Evolutionary conservation across 1,140 invertebrate genomes (phyloP), one percentile per base, ranked within the genome.

Genomic region (Tyrophagus putrescentiae): DNA sequence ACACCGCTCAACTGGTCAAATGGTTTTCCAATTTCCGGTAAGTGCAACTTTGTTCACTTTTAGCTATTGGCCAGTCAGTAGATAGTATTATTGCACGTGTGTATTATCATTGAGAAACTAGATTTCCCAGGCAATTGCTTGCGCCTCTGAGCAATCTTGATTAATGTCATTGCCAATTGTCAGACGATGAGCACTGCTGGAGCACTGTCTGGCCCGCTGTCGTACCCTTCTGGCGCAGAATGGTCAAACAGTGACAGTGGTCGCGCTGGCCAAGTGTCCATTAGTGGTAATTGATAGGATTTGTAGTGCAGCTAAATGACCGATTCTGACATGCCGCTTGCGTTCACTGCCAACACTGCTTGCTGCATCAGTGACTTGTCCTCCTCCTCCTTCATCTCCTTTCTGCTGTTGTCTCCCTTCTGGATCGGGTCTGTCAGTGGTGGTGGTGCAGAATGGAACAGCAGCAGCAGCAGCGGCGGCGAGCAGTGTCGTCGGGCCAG

Each of bases 21-120:
- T 99, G 96, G 96, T 98, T 98, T 83, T 97, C 92, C 71, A 98
- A 98, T 74, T 98, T 98, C 77, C 83, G 93, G 93, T 96, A 75
- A 87, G 85, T 82, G 34, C 52, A 41, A 7, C 39, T 18, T 53
- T 25, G 11, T 31, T 33, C 39, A 34, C 25, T 54, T 29, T 31
- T n/a, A n/a, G n/a, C n/a, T n/a, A n/a, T n/a, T n/a, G n/a, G n/a
- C n/a, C n/a, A n/a, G n/a, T n/a, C n/a, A n/a, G n/a, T n/a, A n/a
- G n/a, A n/a, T n/a, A n/a, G n/a, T n/a, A n/a, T n/a, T n/a, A n/a
- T n/a, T n/a, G n/a, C n/a, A n/a, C n/a, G n/a, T n/a, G n/a, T n/a
- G n/a, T n/a, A n/a, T n/a, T n/a, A n/a, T n/a, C n/a, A n/a, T n/a
- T n/a, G n/a, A n/a, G n/a, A n/a, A n/a, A n/a, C n/a, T n/a, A n/a